Base-by-base conservation (phyloP, 2,113 vertebrate species). In the Rhabdomys dilectus region DNA sequence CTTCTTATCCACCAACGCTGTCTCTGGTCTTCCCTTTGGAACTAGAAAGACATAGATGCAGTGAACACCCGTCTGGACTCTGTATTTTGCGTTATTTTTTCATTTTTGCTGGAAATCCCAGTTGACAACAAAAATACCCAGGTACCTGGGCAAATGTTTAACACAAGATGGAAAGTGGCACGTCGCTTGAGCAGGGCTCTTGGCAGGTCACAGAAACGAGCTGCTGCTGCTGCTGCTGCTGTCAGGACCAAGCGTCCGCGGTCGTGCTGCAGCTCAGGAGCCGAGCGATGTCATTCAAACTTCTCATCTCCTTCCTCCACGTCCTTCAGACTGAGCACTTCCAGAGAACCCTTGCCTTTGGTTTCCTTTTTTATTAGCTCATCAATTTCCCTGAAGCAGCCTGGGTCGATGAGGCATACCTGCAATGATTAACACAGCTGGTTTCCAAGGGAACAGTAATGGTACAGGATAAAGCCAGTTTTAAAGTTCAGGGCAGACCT, bases 281-380 rank as follows among this genome's bases (percentile, higher is more conserved):
- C 26, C 13, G 80, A 26, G 24, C 13, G 36, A 7, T 0, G 82
- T 98, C 96, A 99, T 95, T 99, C 99, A 0, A 99, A 97, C 36
- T 99, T 99, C 98, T 99, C 99, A 5, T 99, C 99, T 88, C 99
- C 99, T 98, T 99, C 99, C 97, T 99, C 99, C 97, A 99, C 99
- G 0, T 99, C 99, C 96, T 99, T 99, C 98, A 99, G 98, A 72
- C 96, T 99, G 96, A 99, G 99, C 22, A 99, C 99, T 97, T 99
- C 99, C 98, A 99, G 98, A 0, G 99, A 99, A 22, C 99, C 99
- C 76, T 98, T 98, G 89, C 99, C 99, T 98, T 99, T 99, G 0
- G 99, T 99, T 98, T 99, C 99, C 1, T 99, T 99, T 91, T 99
- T 99, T 90, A 99, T 99, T 96, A 99, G 98, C 98, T 99, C 99